A percentile compares a stretch with the other conserved stretches of the same genome.
Evolutionary conservation across 1,140 invertebrate genomes (phyloP).

Genomic region (Cheumatopsyche charites): DNA sequence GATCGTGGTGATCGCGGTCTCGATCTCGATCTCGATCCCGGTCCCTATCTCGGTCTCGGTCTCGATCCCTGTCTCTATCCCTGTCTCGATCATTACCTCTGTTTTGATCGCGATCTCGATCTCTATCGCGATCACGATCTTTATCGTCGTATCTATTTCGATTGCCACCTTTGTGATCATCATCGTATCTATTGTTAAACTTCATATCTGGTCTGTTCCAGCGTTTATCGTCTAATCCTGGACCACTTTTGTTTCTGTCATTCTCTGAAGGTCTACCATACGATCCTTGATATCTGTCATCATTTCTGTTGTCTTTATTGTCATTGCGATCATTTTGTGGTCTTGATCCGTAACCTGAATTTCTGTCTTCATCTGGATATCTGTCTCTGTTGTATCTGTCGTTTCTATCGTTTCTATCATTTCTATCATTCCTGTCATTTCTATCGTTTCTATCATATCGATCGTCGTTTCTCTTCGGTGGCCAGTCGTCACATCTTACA

Average conservation of each 20-base stretch:
- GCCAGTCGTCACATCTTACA: constrained; percentile 43
- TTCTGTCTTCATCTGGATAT: constrained; percentile 43
- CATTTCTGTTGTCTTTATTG: constrained; percentile 39
- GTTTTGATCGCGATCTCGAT: constrained; percentile 35
- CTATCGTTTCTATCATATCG: constrained; percentile 22
- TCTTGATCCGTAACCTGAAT: constrained; percentile 32
- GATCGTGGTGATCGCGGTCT: constrained; percentile 35
- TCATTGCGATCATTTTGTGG: constrained; percentile 38
- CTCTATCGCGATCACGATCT: constrained; percentile 50
- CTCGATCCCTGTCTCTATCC: constrained; percentile 47
- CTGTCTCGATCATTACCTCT: constrained; percentile 45
- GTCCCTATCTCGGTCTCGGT: constrained; percentile 31
- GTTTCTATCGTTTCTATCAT: constrained; percentile 30
- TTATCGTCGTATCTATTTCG: constrained; percentile 31
- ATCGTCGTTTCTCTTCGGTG: constrained; percentile 41
- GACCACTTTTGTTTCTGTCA: constrained; percentile 47
- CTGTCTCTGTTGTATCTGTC: constrained; percentile 42
- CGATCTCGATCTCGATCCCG: constrained; percentile 17
- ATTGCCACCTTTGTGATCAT: constrained; percentile 41
- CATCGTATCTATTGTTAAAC: constrained; percentile 32
- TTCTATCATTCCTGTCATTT: constrained; percentile 36
- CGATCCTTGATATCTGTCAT: constrained; percentile 42
- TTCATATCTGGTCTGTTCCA: constrained; percentile 39
- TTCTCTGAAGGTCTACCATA: constrained; percentile 41
- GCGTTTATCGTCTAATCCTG: constrained; percentile 43